Conservation (phyloP, 2,113 vertebrate genomes). For the Chinchilla lanigera region DNA sequence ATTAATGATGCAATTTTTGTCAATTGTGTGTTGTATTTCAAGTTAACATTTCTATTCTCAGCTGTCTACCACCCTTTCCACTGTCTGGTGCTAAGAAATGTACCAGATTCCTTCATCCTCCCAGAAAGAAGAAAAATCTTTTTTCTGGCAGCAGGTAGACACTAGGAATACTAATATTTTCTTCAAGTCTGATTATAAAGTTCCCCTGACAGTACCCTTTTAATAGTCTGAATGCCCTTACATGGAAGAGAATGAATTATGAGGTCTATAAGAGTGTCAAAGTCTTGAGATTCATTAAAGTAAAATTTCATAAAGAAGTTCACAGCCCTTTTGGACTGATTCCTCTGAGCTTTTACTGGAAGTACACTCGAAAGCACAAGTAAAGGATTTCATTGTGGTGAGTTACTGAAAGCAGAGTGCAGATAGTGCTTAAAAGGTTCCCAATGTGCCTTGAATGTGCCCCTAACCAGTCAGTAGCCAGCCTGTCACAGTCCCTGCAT, state of each 20-base stretch:
- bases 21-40: conserved; percentile 32
- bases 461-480: not conserved
- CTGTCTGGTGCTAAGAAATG: conserved; percentile 25
- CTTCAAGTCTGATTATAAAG: not conserved
- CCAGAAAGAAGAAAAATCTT: not conserved
- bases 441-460: not conserved
- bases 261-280: not conserved
- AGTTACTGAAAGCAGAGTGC: not conserved
- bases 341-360: conserved; percentile 12
- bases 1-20: not conserved
- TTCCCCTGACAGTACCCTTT: not conserved
- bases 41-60: conserved; percentile 10
- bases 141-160: not conserved
- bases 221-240: not conserved
- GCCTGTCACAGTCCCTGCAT: not conserved
- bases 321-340: not conserved
- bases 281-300: not conserved
- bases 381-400: not conserved
- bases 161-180: not conserved
- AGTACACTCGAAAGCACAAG: not conserved
- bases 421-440: not conserved
- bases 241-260: not conserved
- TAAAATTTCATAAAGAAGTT: conserved; percentile 3
- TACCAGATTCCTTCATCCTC: not conserved
- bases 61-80: not conserved